Evolutionary conservation across 2,113 vertebrate species (phyloP), one percentile per base, ranked within the genome.

Genomic region (Andinoacara biseriatus): DNA sequence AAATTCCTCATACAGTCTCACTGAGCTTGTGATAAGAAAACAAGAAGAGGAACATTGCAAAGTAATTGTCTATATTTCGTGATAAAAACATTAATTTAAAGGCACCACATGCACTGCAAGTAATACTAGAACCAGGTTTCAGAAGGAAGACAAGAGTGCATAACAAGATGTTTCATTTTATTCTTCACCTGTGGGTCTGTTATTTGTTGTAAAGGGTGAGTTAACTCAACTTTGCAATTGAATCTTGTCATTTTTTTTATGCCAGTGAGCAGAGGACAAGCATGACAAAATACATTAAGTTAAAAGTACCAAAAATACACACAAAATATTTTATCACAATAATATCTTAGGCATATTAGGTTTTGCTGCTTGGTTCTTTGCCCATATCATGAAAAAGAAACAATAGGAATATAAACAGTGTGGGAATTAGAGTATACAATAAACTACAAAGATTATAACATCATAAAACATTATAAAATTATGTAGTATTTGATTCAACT

Each of bases 21-120:
- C 18, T 1, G 26, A 54, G 46, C 67, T 72, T 24, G 6, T 76
- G 26, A 83, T 72, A 69, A 74, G 58, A 76, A 79, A 38, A 58
- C 52, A 78, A 87, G 26, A 74, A 57, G n/a, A 74, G 11, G 62
- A 59, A 72, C 46, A 54, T n/a, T 72, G 2, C 17, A 76, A 58
- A 77, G 62, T 31, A 84, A 59, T 82, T 84, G 46, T 76, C 43
- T 26, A 29, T 33, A 56, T 58, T 61, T 24, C 0, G 4, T 72
- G 67, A 72, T 72, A 54, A 72, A 72, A 72, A 52, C 67, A 72
- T 72, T 72, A 72, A 72, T 72, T 72, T 72, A 72, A 72, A 43
- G 46, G 6, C 26, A 54, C 26, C 46, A n/a, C 67, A 72, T 54
- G 26, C 67, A 72, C 43, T 46, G 33, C 26, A 72, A 54, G 26